Evolutionary conservation across 1,140 invertebrate species (phyloP).

Genomic region (Gryon sp.): DNA sequence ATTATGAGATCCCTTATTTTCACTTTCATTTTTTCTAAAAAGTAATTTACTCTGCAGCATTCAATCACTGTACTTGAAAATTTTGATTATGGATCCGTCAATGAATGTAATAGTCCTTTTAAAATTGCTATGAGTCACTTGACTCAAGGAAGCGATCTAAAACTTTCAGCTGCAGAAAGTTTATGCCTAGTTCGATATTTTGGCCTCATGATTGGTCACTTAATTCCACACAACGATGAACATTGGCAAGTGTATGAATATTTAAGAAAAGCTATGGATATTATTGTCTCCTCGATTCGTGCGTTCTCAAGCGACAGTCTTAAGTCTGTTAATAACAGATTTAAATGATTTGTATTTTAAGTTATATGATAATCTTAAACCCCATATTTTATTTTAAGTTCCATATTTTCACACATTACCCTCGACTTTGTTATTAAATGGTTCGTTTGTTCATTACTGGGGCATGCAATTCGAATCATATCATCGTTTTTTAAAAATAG

Average conservation of each 20-base stretch:
- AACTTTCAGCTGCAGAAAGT: slow-evolving; percentile 27
- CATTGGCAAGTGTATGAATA: slow-evolving; percentile 24
- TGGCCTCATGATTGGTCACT: slow-evolving; percentile 7
- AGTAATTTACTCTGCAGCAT: neutral
- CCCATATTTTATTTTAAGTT: no score
- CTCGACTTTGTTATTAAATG: slow-evolving; percentile 6
- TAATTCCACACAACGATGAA: slow-evolving; percentile 15
- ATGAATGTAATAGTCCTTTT: slow-evolving; percentile 13
- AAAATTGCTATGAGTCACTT: neutral
- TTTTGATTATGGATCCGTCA: slow-evolving; percentile 9
- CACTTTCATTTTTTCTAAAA: slow-evolving; percentile 1
- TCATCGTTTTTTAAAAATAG: neutral
- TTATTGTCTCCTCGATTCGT: slow-evolving; percentile 29
- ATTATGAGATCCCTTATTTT: slow-evolving; percentile 4
- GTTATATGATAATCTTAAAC: slow-evolving; percentile 19
- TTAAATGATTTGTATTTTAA: slow-evolving; percentile 5
- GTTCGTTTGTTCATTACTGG: slow-evolving; percentile 10
- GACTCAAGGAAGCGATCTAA: neutral
- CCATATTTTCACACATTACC: slow-evolving; percentile 18
- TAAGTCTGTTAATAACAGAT: no score
- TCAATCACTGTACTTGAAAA: neutral
- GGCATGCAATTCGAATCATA: neutral
- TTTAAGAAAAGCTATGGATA: slow-evolving; percentile 23
- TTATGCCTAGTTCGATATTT: slow-evolving; percentile 22
- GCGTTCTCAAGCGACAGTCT: neutral